phyloP scores from a whole-genome alignment of 2,797 vertebrate genomes.

The Mareca penelope region DNA sequence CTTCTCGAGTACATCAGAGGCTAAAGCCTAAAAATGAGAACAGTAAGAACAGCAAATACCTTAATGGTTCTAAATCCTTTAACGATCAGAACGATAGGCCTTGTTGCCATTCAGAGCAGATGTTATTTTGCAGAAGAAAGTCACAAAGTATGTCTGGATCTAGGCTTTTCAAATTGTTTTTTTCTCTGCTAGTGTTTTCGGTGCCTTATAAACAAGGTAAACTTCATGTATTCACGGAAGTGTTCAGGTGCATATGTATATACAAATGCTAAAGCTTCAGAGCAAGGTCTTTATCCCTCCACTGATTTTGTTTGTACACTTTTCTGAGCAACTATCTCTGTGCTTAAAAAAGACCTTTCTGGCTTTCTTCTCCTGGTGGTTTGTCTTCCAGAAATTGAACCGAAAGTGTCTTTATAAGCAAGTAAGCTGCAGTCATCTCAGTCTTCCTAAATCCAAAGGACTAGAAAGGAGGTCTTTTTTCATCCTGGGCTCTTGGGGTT shows the following conservation, averaged over 20 bases:
- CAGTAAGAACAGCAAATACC: background rate
- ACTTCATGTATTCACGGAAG: too few species aligned
- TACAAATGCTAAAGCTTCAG: too few species aligned
- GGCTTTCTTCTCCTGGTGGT: background rate
- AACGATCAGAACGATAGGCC: background rate
- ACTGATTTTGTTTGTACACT: background rate
- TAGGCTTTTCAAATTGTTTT: background rate
- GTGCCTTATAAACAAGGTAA: too few species aligned
- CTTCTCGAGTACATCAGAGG: background rate
- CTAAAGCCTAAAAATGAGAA: background rate
- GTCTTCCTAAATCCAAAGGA: background rate
- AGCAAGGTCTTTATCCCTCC: too few species aligned
- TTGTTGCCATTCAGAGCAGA: background rate
- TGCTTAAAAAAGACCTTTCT: background rate
- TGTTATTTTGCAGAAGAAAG: background rate
- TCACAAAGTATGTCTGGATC: background rate
- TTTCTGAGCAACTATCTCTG: background rate
- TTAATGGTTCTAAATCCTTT: background rate
- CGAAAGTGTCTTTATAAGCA: fast-evolving
- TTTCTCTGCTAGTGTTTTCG: too few species aligned
- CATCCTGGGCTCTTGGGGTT: background rate
- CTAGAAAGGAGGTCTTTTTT: background rate
- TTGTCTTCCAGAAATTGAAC: background rate
- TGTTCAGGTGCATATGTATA: too few species aligned
- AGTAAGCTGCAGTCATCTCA: background rate